Evolutionary conservation across 2,888 invertebrate species (phyloP).

Genomic region (Teleiodes luculella): DNA sequence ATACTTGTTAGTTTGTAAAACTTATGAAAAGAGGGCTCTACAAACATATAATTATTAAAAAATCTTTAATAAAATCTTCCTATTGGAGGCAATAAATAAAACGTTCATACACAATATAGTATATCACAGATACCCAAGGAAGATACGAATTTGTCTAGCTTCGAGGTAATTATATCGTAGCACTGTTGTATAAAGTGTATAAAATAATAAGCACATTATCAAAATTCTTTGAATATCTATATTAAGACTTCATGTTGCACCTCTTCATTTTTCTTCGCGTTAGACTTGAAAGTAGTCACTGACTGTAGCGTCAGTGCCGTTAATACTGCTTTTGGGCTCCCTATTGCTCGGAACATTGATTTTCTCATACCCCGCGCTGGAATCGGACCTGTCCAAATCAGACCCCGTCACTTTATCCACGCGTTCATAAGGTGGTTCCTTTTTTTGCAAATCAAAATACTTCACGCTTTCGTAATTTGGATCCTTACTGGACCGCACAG

Average conservation of each 20-base stretch:
- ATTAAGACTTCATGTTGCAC: conserved; percentile 34
- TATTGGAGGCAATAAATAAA: conserved; percentile 38
- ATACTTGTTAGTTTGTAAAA: conserved; percentile 36
- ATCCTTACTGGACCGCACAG: conserved; percentile 78
- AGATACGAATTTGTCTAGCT: conserved; percentile 51
- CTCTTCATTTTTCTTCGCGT: conserved; percentile 23
- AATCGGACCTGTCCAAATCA: conserved; percentile 58
- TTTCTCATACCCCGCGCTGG: conserved; percentile 63
- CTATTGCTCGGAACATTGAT: conserved; percentile 56
- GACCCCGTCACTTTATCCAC: conserved; percentile 60
- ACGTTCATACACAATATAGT: conserved; percentile 50
- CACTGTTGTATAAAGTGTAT: conserved; percentile 41
- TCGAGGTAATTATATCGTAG: conserved; percentile 56
- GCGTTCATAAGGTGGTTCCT: conserved; percentile 84
- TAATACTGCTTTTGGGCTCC: conserved; percentile 65
- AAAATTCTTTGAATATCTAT: conserved; percentile 44
- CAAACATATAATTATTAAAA: no score
- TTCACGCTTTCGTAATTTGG: conserved; percentile 91
- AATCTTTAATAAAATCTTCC: conserved; percentile 14
- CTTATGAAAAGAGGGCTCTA: conserved; percentile 54
- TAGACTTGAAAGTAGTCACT: conserved; percentile 74
- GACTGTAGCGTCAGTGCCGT: conserved; percentile 57
- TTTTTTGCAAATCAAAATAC: conserved; percentile 79
- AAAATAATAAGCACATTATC: conserved; percentile 58
- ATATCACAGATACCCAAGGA: conserved; percentile 76